Evolutionary conservation across 1,140 invertebrate genomes (phyloP), one percentile per base, ranked within the genome.

Genomic region (Pogonomyrmex barbatus): DNA sequence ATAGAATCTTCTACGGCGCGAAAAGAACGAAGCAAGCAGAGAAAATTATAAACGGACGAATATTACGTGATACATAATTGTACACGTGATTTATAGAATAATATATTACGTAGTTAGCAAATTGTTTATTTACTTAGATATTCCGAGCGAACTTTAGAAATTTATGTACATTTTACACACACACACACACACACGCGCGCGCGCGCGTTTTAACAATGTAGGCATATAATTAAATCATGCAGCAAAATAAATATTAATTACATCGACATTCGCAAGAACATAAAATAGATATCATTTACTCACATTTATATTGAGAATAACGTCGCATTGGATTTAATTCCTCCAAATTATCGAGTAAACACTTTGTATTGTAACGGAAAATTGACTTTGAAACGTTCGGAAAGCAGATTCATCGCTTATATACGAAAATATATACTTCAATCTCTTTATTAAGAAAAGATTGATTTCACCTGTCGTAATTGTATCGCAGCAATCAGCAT

Each of bases 381-480:
- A 65, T 87, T 39, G 63, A 86, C 39, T 86, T 65, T 45, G 63
- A 54, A 47, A 63, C 39, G 47, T 33, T 60, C 62, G 67, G 73
- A 33, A 56, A 71, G 70, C 45, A 42, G 56, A 10, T 67, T 68
- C 39, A 45, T 45, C 56, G 6, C 54, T 77, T 87, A 71, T 36
- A 62, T 60, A 10, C 47, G 54, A 24, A 83, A 70, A 77, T 82
- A 78, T 87, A 2, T 75, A 75, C 17, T 30, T n/a, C 50, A 42
- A 47, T 67, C 70, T 42, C 30, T 39, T 33, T 60, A 88, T n/a
- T 9, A 9, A 86, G 24, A 24, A 24, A 84, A 73, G 52, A 62
- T 85, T 73, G 60, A 87, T 90, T 85, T 84, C 47, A 67, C 65
- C 77, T 56, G 36, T 52, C 65, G 24, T 24, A 45, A 87, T 33